Evolutionary conservation across 1,140 invertebrate species (phyloP), one percentile per base, ranked within the genome.

Genomic region (Pogonus chalceus): DNA sequence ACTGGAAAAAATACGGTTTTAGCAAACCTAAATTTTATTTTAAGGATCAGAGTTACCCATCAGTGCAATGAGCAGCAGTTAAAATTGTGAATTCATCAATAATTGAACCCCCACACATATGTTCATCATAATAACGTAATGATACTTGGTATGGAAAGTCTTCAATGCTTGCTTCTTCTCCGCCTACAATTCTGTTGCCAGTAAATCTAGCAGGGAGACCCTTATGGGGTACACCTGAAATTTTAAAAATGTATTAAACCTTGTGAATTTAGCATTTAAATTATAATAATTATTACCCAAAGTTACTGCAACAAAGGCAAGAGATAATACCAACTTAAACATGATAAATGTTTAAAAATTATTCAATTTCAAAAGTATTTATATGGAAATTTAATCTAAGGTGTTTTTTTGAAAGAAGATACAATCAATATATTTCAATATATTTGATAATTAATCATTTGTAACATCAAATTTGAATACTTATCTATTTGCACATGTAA

Each of bases 161-260:
- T 16, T 75, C 71, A 35, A 79, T 80, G 14, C 61, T 59, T 0
- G 77, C 75, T 20, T 75, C 70, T 14, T 73, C 61, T 0, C 84
- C 84, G 0, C 83, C 82, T 1, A 85, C 76, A 12, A 87, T 85
- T 23, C 72, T 67, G n/a, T n/a, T n/a, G n/a, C n/a, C n/a, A n/a
- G n/a, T n/a, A n/a, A n/a, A n/a, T n/a, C n/a, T n/a, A n/a, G n/a
- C n/a, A n/a, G n/a, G n/a, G n/a, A n/a, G n/a, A n/a, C n/a, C 12
- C 73, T 68, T 60, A 69, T 65, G 12, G 58, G 56, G 1, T 62
- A 58, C 14, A 3, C 14, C 35, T n/a, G 1, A 2, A 37, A 37
- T 1, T 37, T n/a, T n/a, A 37, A n/a, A 37, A 37, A 37, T 37
- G 18, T n/a, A 37, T 37, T 14, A 37, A 37, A 3, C 14, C 14